Conservation (phyloP, 2,797 vertebrate species). For the Anguilla marmorata region DNA sequence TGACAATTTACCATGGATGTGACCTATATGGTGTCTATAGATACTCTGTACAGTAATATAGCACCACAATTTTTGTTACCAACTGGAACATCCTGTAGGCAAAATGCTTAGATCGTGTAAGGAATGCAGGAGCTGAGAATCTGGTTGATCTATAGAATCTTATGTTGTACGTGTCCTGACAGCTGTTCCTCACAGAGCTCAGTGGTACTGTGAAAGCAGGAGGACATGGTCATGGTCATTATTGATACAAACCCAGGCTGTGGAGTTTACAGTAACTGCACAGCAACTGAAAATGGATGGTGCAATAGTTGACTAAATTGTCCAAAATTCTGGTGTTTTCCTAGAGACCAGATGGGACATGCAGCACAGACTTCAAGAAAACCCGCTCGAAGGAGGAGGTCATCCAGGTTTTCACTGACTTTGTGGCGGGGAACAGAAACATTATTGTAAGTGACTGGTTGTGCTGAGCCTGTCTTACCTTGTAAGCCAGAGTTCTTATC, state of each 20-base stretch:
- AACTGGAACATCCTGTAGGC: too few species aligned
- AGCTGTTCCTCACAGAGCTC: background rate
- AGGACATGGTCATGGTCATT: background rate
- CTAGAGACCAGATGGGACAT: slow-evolving; percentile 90
- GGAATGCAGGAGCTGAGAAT: background rate
- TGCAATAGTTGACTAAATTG: background rate
- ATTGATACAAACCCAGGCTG: background rate
- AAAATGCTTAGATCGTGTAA: background rate
- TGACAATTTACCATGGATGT: background rate
- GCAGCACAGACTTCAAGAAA: slow-evolving; percentile 96
- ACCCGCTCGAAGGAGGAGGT: slow-evolving; percentile 87
- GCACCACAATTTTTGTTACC: too few species aligned
- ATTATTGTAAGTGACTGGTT: slow-evolving; percentile 78
- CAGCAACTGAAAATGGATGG: background rate
- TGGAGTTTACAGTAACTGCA: background rate
- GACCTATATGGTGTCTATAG: background rate
- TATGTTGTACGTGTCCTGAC: background rate
- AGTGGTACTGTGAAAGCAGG: background rate
- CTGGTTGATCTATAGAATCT: background rate
- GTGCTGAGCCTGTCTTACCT: background rate
- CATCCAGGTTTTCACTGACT: slow-evolving; percentile 84
- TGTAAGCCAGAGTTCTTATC: background rate
- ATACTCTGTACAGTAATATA: too few species aligned
- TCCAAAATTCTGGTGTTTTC: slow-evolving; percentile 15
- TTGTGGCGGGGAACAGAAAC: slow-evolving; percentile 79